These are phyloP conservation scores for Archilochus colubris DNA, from an alignment of 2,113 vertebrate genomes.

Conservation along the genomic window DNA sequence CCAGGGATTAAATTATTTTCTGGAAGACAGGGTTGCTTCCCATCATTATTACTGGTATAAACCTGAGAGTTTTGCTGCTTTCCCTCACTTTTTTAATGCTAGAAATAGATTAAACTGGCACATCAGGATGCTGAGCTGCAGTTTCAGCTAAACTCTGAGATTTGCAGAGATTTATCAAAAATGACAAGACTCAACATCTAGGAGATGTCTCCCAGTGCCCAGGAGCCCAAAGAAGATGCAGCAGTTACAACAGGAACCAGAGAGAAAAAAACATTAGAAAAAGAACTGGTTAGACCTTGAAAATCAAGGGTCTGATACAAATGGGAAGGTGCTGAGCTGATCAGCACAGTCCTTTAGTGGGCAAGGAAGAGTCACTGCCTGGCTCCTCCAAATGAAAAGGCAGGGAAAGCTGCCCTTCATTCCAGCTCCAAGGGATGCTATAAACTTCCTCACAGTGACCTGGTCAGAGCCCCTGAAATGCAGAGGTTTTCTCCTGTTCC, in stretches of 20 bases:
- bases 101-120: slow-evolving; percentile 58
- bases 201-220: slow-evolving; percentile 23
- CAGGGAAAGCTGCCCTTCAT: neutral
- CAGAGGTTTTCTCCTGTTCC: neutral
- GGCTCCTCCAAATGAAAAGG: neutral
- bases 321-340: neutral
- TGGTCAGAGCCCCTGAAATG: neutral
- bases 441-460: neutral
- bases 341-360: neutral
- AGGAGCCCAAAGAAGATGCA: slow-evolving; percentile 21
- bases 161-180: slow-evolving; percentile 49
- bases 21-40: neutral
- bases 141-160: slow-evolving; percentile 25
- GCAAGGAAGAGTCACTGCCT: neutral
- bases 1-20: slow-evolving; percentile 34
- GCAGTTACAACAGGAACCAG: neutral
- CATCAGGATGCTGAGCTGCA: slow-evolving; percentile 54
- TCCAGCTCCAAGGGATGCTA: neutral
- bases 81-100: neutral
- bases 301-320: neutral
- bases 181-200: slow-evolving; percentile 43
- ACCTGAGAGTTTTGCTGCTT: neutral
- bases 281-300: neutral
- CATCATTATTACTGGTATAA: neutral
- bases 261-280: neutral